Evolutionary conservation across 2,797 vertebrate genomes (phyloP), one percentile per base, ranked within the genome.

Genomic region (Acestrorhynchus altus): DNA sequence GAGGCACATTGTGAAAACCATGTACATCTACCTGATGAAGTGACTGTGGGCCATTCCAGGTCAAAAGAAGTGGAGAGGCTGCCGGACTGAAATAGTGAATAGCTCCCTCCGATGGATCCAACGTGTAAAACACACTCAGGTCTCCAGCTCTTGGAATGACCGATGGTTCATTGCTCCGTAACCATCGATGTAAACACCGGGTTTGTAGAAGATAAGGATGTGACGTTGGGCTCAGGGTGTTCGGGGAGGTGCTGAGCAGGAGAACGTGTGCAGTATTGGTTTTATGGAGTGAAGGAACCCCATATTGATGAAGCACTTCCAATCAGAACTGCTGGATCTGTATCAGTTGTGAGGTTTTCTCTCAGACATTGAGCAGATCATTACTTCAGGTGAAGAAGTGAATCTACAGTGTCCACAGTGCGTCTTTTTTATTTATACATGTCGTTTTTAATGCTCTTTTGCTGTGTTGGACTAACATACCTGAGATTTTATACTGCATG

Each of bases 11-110:
- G 91, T 99, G 79, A 98, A 96, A 70, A 93, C 96, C 0, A 72
- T 96, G 72, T 95, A 98, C 87, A 94, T 98, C 24, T 91, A 96
- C 86, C 81, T 99, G 83, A 90, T 98, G 88, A 97, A 97, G 0
- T 96, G 97, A 84, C 94, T 89, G 74, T 96, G 93, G 54, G n/a
- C n/a, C n/a, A n/a, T n/a, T n/a, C n/a, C n/a, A n/a, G n/a, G n/a
- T n/a, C n/a, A n/a, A n/a, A n/a, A n/a, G n/a, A n/a, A n/a, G n/a
- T n/a, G n/a, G n/a, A n/a, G n/a, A n/a, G n/a, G n/a, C n/a, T n/a
- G n/a, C n/a, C n/a, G n/a, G n/a, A n/a, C n/a, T n/a, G n/a, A n/a
- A n/a, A n/a, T n/a, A n/a, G n/a, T n/a, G 1, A 35, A 54, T 60
- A 7, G 28, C 56, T 15, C 69, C 70, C 61, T 40, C 61, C 20